Evolutionary conservation across 2,113 vertebrate genomes (phyloP), one percentile per base, ranked within the genome.

Genomic region (Uria lomvia): DNA sequence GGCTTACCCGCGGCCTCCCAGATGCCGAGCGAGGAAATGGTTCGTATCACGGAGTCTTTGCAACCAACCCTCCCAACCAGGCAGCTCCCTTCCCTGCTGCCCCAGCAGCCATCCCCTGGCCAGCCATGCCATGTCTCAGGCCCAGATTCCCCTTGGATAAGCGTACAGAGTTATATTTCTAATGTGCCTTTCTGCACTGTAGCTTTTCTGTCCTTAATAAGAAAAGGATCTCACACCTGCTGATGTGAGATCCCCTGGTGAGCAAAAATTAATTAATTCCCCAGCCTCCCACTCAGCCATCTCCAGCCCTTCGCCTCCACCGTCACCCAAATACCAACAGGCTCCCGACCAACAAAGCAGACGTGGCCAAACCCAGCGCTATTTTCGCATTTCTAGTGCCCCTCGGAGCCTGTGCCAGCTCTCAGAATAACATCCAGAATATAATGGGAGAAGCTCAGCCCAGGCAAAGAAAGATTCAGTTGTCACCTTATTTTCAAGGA

Each of bases 1-100:
- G 94, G 86, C 75, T 92, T 96, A 83, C 88, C 95, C 23, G 8
- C 45, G 92, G 96, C 83, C 71, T 50, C 74, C 40, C 91, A 77
- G 88, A 83, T 75, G 91, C 74, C 38, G 73, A 96, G 76, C 78
- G 15, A 83, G 45, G 81, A 79, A 34, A n/a, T 68, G 30, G 88
- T 87, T n/a, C 66, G 84, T 62, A 36, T 38, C 34, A 12, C 3
- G 0, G 55, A 97, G 32, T 80, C 91, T 38, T 70, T 80, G 81
- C 47, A 80, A 12, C 66, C 81, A 82, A 60, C 79, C 63, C 85
- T 92, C 55, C 42, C 30, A 36, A 29, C 15, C 85, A 72, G 21
- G 49, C 88, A 30, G 53, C 50, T 83, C 71, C 86, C 63, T 12
- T 43, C 55, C 15, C 36, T 17, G 26, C 79, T 50, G 47, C 66